A percentile compares a stretch with the other conserved stretches of the same genome.
Evolutionary conservation across 2,888 invertebrate genomes (phyloP).

Genomic region (Parnassius orleans): DNA sequence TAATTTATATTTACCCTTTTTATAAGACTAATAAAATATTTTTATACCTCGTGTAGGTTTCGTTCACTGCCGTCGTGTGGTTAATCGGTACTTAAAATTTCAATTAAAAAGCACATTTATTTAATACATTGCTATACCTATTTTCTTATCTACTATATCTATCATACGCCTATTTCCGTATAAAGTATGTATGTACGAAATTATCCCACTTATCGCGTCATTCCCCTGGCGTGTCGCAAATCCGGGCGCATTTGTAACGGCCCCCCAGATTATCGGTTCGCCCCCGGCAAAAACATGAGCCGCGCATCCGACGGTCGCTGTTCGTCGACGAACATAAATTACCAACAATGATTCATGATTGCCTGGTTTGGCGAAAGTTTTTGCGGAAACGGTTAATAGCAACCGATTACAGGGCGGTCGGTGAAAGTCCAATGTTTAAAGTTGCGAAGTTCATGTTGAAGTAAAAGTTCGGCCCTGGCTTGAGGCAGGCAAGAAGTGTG

Average conservation of each 20-base stretch:
- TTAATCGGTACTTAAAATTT: too few relatives aligned
- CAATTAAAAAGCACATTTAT: too few relatives aligned
- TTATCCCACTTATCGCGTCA: slow-evolving; percentile 37
- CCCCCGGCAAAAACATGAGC: slow-evolving; percentile 66
- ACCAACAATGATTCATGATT: slow-evolving; percentile 76
- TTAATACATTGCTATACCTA: too few relatives aligned
- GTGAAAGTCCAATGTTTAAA: slow-evolving; percentile 18
- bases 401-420: slow-evolving; percentile 37
- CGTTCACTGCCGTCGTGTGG: too few relatives aligned
- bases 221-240: slow-evolving; percentile 52
- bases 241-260: slow-evolving; percentile 63
- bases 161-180: slow-evolving; percentile 2
- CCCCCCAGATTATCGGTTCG: slow-evolving; percentile 57
- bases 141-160: background rate
- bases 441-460: background rate
- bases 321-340: slow-evolving; percentile 66
- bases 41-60: too few relatives aligned
- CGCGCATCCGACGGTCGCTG: slow-evolving; percentile 44
- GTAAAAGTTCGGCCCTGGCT: background rate
- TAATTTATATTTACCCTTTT: too few relatives aligned
- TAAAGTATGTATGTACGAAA: slow-evolving; percentile 14
- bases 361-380: slow-evolving; percentile 62
- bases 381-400: slow-evolving; percentile 66
- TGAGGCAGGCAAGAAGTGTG: background rate
- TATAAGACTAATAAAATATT: too few relatives aligned